phyloP scores from a whole-genome alignment of 2,113 vertebrate species.

The Nannospalax galili region DNA sequence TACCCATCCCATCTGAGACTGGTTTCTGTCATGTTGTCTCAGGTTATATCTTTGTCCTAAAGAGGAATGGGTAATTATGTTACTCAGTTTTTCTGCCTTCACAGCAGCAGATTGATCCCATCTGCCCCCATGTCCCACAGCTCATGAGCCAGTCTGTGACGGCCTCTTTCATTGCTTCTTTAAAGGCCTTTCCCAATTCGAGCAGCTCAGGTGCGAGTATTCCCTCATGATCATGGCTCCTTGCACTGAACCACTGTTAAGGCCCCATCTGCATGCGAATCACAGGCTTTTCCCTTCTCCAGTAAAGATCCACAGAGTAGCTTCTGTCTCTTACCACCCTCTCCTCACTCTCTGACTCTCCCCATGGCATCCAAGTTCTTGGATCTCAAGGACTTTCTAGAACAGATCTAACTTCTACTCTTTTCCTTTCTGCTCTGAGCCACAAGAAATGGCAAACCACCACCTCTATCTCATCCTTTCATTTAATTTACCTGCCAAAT shows the following conservation, averaged over 20 bases:
- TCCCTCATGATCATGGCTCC: not conserved
- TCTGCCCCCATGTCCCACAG: not conserved
- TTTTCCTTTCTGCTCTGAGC: not conserved
- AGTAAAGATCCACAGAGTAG: not conserved
- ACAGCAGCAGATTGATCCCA: not conserved
- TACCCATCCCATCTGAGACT: too few species aligned
- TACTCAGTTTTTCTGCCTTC: not conserved
- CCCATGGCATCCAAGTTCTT: not conserved
- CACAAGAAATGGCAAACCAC: not conserved
- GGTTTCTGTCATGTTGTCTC: not conserved
- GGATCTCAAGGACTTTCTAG: not conserved
- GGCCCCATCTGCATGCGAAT: not conserved
- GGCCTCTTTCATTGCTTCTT: not conserved
- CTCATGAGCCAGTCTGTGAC: not conserved
- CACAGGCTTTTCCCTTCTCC: not conserved
- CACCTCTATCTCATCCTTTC: too few species aligned
- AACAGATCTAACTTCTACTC: not conserved
- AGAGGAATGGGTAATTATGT: too few species aligned
- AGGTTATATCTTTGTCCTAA: not conserved
- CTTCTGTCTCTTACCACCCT: not conserved
- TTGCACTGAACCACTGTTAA: not conserved
- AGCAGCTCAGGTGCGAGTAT: not conserved
- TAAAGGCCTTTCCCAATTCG: not conserved
- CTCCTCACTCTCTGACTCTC: not conserved
- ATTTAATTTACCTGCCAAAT: too few species aligned